phyloP scores from a whole-genome alignment of 2,888 invertebrate genomes.

The Habrosyne pyritoides region DNA sequence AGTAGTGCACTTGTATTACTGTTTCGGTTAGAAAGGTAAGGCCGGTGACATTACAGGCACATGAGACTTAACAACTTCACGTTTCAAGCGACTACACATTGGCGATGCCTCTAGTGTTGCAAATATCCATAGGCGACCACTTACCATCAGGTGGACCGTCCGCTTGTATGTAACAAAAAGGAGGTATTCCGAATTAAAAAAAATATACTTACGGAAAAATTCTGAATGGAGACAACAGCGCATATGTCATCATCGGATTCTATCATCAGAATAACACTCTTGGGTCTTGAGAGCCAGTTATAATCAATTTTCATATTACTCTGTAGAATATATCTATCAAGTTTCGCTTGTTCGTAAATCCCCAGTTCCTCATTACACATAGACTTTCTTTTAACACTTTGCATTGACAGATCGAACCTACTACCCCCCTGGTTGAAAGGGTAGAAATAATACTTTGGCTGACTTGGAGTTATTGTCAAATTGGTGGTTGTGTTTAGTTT shows the following conservation, averaged over 20 bases:
- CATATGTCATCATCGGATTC: slow-evolving; percentile 87
- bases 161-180: no score
- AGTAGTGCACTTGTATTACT: no score
- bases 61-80: no score
- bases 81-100: no score
- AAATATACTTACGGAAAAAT: slow-evolving; percentile 83
- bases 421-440: slow-evolving; percentile 71
- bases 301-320: slow-evolving; percentile 40
- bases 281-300: slow-evolving; percentile 64
- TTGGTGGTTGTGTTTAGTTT: slow-evolving; percentile 67
- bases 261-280: slow-evolving; percentile 85
- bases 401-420: slow-evolving; percentile 50
- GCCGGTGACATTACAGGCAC: no score
- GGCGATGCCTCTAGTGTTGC: no score
- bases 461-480: slow-evolving; percentile 71
- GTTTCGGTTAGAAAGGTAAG: no score
- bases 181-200: no score
- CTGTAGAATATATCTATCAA: slow-evolving; percentile 39
- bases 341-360: slow-evolving; percentile 32
- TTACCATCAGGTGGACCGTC: no score
- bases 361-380: slow-evolving; percentile 82
- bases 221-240: slow-evolving; percentile 91
- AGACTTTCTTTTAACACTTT: slow-evolving; percentile 68
- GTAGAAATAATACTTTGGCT: slow-evolving; percentile 81
- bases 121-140: no score